A percentile compares a stretch with the other conserved stretches of the same genome.
phyloP scores from a whole-genome alignment of 2,113 vertebrate species.

The Cichladusa arquata region DNA sequence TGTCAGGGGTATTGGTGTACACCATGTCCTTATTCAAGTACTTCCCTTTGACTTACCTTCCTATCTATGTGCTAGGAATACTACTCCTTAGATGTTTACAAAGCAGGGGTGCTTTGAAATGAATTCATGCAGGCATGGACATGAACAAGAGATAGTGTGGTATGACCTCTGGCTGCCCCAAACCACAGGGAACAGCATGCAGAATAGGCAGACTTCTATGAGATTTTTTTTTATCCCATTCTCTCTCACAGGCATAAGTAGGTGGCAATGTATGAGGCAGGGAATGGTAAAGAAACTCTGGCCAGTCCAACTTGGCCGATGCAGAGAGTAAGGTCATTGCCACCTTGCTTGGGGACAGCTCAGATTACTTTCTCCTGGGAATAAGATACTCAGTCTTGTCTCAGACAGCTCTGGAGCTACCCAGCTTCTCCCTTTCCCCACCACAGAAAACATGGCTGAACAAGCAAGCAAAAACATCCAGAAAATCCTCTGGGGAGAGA shows the following conservation, averaged over 20 bases:
- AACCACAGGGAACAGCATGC: not conserved
- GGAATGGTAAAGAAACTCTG: not conserved
- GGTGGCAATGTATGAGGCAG: not conserved
- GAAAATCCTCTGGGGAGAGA: constrained; percentile 29
- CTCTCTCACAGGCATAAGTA: not conserved
- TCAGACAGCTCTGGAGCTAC: not conserved
- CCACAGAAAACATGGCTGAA: not conserved
- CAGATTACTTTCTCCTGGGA: not conserved
- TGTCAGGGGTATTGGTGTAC: not conserved
- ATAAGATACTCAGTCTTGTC: not conserved
- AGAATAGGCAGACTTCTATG: constrained; percentile 19
- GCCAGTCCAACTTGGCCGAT: not conserved
- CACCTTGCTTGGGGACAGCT: not conserved
- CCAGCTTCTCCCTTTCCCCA: not conserved
- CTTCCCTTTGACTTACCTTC: constrained; percentile 7
- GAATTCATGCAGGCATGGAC: not conserved
- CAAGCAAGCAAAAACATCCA: constrained; percentile 12
- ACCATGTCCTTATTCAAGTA: not conserved
- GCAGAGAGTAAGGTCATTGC: not conserved
- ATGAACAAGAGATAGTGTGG: not conserved
- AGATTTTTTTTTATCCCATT: not conserved
- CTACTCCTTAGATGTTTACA: constrained; percentile 12
- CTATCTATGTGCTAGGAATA: not conserved
- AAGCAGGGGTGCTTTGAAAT: constrained; percentile 38
- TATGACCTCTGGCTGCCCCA: constrained; percentile 25